Conservation (phyloP, 2,888 invertebrate species). For the Seira musarum region DNA sequence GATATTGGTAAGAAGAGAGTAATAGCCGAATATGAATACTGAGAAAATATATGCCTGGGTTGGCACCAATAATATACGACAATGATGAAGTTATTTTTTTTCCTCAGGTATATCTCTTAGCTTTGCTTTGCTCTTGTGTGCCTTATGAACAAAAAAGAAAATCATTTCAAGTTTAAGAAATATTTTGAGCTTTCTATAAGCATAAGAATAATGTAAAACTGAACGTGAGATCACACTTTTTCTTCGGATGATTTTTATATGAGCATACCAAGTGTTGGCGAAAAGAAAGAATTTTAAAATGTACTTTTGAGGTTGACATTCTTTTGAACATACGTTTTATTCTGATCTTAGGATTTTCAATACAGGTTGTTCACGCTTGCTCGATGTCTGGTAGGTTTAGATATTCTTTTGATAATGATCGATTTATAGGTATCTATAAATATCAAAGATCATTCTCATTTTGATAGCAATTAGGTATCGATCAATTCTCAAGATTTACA, state of each 20-base stretch:
- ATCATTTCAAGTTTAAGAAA: constrained; percentile 11
- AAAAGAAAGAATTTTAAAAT: background rate
- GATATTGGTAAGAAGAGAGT: too few species aligned
- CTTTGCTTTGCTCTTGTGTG: too few species aligned
- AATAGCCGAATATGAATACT: background rate
- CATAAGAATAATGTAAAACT: constrained; percentile 13
- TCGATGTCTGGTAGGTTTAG: background rate
- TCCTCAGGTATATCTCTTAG: constrained; percentile 10
- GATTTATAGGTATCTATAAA: background rate
- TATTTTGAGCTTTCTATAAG: background rate
- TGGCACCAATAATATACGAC: background rate
- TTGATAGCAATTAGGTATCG: constrained; percentile 5
- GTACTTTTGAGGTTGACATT: too few species aligned
- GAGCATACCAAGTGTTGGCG: background rate
- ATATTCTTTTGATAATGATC: too few species aligned
- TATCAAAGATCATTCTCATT: constrained; percentile 1
- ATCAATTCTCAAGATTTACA: background rate
- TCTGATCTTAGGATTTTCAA: too few species aligned
- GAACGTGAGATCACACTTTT: constrained; percentile 58
- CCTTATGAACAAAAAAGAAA: constrained; percentile 1
- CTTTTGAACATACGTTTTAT: too few species aligned
- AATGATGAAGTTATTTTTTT: constrained; percentile 7
- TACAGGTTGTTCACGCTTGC: background rate
- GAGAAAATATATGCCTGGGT: too few species aligned
- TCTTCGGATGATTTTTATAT: constrained; percentile 26